A percentile compares a stretch with the other conserved stretches of the same genome.
These are phyloP conservation scores for Hypanus sabinus DNA, from an alignment of 2,113 vertebrate genomes.

Conservation along the genomic window DNA sequence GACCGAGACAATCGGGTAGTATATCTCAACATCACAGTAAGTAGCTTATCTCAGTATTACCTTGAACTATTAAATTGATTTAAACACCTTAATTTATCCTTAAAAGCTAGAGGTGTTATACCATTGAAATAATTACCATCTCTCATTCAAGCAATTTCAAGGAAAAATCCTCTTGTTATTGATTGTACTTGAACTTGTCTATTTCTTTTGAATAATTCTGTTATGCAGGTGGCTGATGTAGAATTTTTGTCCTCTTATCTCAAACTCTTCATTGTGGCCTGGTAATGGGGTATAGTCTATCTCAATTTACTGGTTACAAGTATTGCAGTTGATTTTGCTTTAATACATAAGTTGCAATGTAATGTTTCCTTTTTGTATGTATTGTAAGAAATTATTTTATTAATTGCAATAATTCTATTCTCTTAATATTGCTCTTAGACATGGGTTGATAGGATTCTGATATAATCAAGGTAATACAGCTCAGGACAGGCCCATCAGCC, in stretches of 20 bases:
- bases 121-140: background rate
- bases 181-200: conserved; percentile 5
- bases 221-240: background rate
- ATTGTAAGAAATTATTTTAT: too few species aligned
- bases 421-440: background rate
- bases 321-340: background rate
- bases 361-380: background rate
- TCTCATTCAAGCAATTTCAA: background rate
- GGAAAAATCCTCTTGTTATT: background rate
- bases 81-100: too few species aligned
- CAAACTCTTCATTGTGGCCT: background rate
- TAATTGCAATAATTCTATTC: background rate
- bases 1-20: conserved; percentile 69
- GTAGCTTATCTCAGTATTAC: conserved; percentile 88
- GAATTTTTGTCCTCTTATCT: background rate
- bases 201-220: background rate
- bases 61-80: background rate
- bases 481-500: too few species aligned
- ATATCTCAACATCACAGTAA: conserved; percentile 92
- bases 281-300: background rate
- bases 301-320: background rate
- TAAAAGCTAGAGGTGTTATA: background rate
- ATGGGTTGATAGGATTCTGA: background rate
- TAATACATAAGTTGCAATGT: background rate
- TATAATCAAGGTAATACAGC: too few species aligned